A percentile compares a stretch with the other conserved stretches of the same genome.
Evolutionary conservation across 1,140 invertebrate genomes (phyloP).

Genomic region (Drosophila miranda): DNA sequence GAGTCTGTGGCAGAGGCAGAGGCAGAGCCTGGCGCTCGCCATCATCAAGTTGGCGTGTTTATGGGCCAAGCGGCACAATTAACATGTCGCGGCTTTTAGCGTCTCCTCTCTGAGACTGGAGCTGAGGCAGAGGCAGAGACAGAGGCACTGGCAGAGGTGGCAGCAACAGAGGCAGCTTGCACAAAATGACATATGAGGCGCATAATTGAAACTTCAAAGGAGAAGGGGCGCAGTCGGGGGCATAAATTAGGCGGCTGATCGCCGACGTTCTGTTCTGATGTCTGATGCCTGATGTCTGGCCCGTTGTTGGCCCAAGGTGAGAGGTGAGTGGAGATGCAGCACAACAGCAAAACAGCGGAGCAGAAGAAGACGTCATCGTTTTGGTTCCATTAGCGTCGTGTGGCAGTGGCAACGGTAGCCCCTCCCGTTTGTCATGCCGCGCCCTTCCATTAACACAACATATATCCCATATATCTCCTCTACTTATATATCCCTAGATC

Average conservation of each 20-base stretch:
- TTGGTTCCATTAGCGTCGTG: conserved; percentile 74
- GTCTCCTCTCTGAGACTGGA: conserved; percentile 37
- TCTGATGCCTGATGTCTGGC: conserved; percentile 8
- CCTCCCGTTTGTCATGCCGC: conserved; percentile 52
- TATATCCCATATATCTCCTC: conserved; percentile 21
- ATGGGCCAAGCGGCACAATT: conserved; percentile 80
- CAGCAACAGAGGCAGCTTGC: conserved; percentile 47
- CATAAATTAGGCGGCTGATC: conserved; percentile 78
- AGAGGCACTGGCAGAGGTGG: conserved; percentile 11
- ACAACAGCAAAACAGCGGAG: not conserved
- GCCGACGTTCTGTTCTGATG: conserved; percentile 26
- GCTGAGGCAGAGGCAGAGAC: conserved; percentile 11
- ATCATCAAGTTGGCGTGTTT: conserved; percentile 81
- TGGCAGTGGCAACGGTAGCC: conserved; percentile 58
- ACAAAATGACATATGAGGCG: conserved; percentile 81
- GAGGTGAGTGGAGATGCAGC: conserved; percentile 32
- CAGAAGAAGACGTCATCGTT: conserved; percentile 43
- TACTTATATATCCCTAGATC: conserved; percentile 18
- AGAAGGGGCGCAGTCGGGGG: conserved; percentile 65
- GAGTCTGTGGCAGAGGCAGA: conserved; percentile 11
- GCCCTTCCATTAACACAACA: conserved; percentile 74
- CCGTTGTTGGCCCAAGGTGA: not conserved
- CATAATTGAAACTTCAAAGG: conserved; percentile 82
- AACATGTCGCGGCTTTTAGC: conserved; percentile 81
- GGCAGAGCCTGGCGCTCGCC: conserved; percentile 74